Conservation (phyloP, 1,140 invertebrate species). For the Diorhabda sublineata region DNA sequence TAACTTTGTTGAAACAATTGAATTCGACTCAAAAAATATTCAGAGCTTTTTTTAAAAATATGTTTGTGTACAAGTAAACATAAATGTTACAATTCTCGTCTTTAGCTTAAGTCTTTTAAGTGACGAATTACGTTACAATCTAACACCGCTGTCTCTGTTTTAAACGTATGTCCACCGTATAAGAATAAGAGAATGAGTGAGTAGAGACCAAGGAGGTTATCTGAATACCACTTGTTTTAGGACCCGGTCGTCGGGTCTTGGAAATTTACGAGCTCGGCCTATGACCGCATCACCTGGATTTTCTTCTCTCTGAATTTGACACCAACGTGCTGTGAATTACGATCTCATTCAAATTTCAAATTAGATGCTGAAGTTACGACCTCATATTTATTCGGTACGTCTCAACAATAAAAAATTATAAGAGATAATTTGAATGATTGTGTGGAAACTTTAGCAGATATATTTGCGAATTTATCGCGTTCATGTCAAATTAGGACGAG, state of each 20-base stretch:
- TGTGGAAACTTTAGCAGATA: too few relatives aligned
- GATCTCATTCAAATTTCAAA: neutral
- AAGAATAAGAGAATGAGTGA: conserved; percentile 38
- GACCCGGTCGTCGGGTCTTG: conserved; percentile 30
- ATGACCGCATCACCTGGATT: conserved; percentile 32
- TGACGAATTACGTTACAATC: too few relatives aligned
- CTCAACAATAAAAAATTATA: neutral
- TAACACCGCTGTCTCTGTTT: neutral
- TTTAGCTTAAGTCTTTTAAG: too few relatives aligned
- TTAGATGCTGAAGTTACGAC: neutral
- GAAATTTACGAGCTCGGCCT: conserved; percentile 37
- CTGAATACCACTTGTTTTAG: conserved; percentile 39
- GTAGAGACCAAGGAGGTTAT: conserved; percentile 39
- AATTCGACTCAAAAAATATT: too few relatives aligned
- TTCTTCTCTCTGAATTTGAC: conserved; percentile 9
- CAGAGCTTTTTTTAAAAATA: too few relatives aligned
- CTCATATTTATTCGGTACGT: neutral
- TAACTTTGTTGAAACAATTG: too few relatives aligned
- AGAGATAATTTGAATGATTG: too few relatives aligned
- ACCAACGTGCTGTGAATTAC: neutral
- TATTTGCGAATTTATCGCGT: too few relatives aligned
- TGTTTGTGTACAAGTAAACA: too few relatives aligned
- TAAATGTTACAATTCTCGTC: too few relatives aligned
- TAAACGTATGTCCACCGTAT: conserved; percentile 29
- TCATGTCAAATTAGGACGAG: too few relatives aligned